phyloP scores from a whole-genome alignment of 2,797 vertebrate species.

The Myoxocephalus aenaeus region DNA sequence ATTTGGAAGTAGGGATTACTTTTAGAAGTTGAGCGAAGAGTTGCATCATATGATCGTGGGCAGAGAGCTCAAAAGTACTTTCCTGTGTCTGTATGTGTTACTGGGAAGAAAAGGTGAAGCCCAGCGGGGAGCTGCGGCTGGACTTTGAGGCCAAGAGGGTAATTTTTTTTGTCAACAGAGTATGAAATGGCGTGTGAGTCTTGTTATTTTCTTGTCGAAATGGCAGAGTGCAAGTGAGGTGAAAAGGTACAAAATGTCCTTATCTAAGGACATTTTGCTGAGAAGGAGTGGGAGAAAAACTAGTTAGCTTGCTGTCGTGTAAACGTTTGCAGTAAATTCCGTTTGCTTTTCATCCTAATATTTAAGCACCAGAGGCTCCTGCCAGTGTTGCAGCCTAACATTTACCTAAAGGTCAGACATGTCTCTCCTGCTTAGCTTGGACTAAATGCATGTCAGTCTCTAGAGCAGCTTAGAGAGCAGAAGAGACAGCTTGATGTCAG shows the following conservation, averaged over 20 bases:
- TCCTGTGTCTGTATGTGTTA: conserved; percentile 28
- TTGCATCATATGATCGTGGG: conserved; percentile 60
- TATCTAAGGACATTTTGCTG: conserved; percentile 31
- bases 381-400: conserved; percentile 57
- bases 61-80: conserved; percentile 49
- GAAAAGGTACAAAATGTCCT: conserved; percentile 38
- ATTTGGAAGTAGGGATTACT: conserved; percentile 47
- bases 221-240: conserved; percentile 37
- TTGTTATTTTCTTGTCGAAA: conserved; percentile 37
- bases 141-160: conserved; percentile 42
- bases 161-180: conserved; percentile 26
- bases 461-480: conserved; percentile 44
- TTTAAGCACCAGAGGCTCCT: conserved; percentile 60
- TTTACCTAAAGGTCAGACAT: conserved; percentile 74
- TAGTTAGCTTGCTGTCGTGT: conserved; percentile 14
- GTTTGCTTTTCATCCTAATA: conserved; percentile 40
- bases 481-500: conserved; percentile 43
- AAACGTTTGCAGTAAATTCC: conserved; percentile 43
- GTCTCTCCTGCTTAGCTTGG: conserved; percentile 64
- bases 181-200: conserved; percentile 13
- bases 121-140: conserved; percentile 26
- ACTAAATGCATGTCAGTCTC: conserved; percentile 64
- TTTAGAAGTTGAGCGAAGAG: conserved; percentile 59
- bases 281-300: background rate
- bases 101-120: conserved; percentile 34